Percentiles rank a stretch among this genome's conserved stretches.
Evolutionary conservation across 2,888 invertebrate genomes (phyloP).

Genomic region (Limenitis camilla): DNA sequence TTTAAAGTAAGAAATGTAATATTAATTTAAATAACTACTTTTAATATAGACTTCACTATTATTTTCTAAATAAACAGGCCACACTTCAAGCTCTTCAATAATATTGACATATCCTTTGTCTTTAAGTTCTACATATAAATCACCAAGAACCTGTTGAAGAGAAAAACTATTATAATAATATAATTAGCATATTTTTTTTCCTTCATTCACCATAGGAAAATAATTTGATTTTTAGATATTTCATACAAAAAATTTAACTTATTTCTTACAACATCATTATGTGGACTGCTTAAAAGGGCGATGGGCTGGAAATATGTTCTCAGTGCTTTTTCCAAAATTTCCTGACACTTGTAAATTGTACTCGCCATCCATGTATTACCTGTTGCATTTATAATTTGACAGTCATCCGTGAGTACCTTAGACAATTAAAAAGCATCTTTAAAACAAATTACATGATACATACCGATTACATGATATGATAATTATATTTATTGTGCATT

Average conservation of each 20-base stretch:
- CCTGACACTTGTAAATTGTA: slow-evolving; percentile 33
- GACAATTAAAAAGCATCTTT: too few species aligned
- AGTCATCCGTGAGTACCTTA: slow-evolving; percentile 29
- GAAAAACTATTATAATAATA: neutral
- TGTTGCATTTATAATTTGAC: slow-evolving; percentile 32
- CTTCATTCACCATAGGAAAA: too few species aligned
- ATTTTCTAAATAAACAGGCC: slow-evolving; percentile 41
- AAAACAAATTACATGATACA: too few species aligned
- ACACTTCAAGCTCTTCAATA: slow-evolving; percentile 36
- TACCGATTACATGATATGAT: too few species aligned
- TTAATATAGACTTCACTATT: slow-evolving; percentile 35
- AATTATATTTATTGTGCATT: too few species aligned
- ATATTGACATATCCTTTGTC: slow-evolving; percentile 35
- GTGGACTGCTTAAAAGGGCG: slow-evolving; percentile 37
- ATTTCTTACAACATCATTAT: slow-evolving; percentile 46
- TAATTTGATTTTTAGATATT: neutral
- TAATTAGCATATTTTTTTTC: neutral
- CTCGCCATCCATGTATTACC: slow-evolving; percentile 37
- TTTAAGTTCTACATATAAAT: slow-evolving; percentile 36
- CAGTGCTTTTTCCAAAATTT: slow-evolving; percentile 32
- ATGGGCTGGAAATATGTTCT: slow-evolving; percentile 37
- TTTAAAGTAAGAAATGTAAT: too few species aligned
- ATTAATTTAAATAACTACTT: slow-evolving; percentile 31
- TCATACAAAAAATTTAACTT: neutral
- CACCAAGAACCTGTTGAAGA: slow-evolving; percentile 42